phyloP scores from a whole-genome alignment of 2,888 invertebrate genomes.

The Hetaerina titia region DNA sequence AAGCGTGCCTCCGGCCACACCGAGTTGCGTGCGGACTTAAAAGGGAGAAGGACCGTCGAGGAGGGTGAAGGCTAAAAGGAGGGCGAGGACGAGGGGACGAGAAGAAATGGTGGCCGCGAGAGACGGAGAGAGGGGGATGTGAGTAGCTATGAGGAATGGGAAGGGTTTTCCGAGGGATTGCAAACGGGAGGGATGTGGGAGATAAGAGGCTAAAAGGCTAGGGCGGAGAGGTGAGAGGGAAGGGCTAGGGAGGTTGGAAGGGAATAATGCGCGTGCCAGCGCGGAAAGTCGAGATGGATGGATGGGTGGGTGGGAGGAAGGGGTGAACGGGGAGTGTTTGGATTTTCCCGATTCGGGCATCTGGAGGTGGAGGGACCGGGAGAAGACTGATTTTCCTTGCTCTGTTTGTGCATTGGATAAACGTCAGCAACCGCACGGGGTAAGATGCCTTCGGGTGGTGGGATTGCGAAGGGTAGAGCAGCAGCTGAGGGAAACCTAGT shows the following conservation, averaged over 20 bases:
- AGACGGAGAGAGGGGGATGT: not conserved
- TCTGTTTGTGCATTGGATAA: not conserved
- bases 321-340: not conserved
- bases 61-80: not conserved
- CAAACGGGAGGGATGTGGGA: not conserved
- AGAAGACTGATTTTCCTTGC: not conserved
- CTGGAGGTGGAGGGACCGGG: not conserved
- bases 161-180: not conserved
- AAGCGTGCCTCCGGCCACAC: not conserved
- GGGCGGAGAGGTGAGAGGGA: not conserved
- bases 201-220: not conserved
- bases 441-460: not conserved
- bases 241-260: not conserved
- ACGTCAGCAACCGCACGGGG: not conserved
- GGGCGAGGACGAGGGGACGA: not conserved
- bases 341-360: not conserved
- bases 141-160: conserved; percentile 10
- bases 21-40: not conserved
- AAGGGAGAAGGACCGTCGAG: not conserved
- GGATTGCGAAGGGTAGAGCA: too few relatives aligned
- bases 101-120: not conserved
- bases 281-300: not conserved
- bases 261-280: not conserved
- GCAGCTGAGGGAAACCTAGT: too few relatives aligned
- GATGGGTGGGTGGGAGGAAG: not conserved